These are phyloP conservation scores for Onchidella celtica DNA, from an alignment of 2,888 invertebrate species.

Conservation along the genomic window DNA sequence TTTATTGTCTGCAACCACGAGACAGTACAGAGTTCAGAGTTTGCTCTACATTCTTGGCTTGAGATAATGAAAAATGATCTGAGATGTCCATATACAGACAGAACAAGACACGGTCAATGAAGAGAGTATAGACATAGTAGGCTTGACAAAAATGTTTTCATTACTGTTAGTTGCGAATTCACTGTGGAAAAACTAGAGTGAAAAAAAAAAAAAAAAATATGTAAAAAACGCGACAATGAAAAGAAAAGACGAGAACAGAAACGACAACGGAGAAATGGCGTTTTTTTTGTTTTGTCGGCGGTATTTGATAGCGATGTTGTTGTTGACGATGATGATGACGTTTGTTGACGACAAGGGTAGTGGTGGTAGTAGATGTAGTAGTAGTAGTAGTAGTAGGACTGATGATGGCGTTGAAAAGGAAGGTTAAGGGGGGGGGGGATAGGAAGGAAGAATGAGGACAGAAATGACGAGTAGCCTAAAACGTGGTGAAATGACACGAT, in stretches of 20 bases:
- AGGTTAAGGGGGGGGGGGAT: neutral
- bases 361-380: neutral
- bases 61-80: no score
- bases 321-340: neutral
- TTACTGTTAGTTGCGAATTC: no score
- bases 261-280: no score
- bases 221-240: neutral
- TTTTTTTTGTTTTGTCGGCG: no score
- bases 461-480: no score
- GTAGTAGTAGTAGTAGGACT: neutral
- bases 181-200: neutral
- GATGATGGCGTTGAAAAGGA: neutral
- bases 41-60: no score
- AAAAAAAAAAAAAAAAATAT: neutral
- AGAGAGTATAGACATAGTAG: no score
- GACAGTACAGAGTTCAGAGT: no score
- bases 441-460: neutral
- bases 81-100: no score
- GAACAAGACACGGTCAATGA: no score
- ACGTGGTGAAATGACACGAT: no score
- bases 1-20: neutral
- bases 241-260: neutral
- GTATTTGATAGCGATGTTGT: neutral
- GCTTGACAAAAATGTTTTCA: no score
- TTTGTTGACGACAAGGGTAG: neutral